Conservation (phyloP, 2,888 invertebrate species). For the Habrosyne pyritoides region DNA sequence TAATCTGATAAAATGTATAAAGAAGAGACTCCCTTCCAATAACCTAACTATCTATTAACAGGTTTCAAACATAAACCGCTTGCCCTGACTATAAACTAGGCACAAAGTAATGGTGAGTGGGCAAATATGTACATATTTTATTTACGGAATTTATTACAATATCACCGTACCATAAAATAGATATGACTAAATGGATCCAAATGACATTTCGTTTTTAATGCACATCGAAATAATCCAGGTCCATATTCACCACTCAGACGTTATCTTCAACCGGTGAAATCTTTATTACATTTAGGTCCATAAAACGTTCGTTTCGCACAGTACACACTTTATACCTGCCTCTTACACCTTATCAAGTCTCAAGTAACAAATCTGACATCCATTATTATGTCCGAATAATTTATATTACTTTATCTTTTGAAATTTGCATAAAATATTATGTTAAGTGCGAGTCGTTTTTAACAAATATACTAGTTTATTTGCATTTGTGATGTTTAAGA, state of each 20-base stretch:
- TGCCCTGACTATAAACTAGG: neutral
- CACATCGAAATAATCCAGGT: neutral
- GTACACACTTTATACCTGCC: neutral
- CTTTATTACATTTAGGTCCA: constrained; percentile 6
- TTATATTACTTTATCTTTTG: constrained; percentile 40
- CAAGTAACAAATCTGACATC: constrained; percentile 24
- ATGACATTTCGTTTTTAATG: neutral
- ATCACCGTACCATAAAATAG: neutral
- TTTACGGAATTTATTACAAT: neutral
- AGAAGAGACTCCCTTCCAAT: no score
- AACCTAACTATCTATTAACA: no score
- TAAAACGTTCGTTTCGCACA: constrained; percentile 12
- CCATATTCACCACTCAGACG: constrained; percentile 5
- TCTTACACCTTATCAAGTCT: constrained; percentile 10
- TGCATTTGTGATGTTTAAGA: no score
- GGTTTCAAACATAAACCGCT: neutral
- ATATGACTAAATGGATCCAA: neutral
- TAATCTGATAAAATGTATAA: no score
- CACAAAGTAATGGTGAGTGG: neutral
- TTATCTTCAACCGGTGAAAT: constrained; percentile 4
- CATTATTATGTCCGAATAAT: constrained; percentile 34
- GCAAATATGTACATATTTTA: neutral
- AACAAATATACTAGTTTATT: neutral
- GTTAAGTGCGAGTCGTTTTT: neutral
- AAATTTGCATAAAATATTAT: constrained; percentile 34